These are phyloP conservation scores for Alectoris magna DNA, from an alignment of 2,797 vertebrate genomes.

Conservation along the genomic window DNA sequence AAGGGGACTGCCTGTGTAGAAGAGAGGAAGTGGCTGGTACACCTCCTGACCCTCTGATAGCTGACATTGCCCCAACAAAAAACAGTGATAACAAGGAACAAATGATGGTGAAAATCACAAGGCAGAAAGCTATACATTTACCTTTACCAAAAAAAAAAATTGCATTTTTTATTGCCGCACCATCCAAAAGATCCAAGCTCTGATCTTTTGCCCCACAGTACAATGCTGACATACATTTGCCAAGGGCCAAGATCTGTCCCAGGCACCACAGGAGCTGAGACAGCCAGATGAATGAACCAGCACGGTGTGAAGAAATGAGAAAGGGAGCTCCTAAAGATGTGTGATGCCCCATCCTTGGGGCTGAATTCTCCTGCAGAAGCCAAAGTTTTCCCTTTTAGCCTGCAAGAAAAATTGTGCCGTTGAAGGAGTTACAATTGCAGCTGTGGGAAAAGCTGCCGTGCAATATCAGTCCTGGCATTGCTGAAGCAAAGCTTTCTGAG, in stretches of 20 bases:
- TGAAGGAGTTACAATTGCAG: background rate
- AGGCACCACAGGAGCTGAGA: background rate
- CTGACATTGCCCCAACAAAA: slow-evolving; percentile 1
- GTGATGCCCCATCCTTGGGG: background rate
- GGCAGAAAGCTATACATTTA: background rate
- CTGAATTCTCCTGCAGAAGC: background rate
- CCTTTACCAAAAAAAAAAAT: background rate
- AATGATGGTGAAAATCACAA: background rate
- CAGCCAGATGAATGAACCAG: background rate
- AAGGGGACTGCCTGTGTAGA: slow-evolving; percentile 7
- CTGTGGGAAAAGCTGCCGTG: slow-evolving; percentile 35
- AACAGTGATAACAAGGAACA: background rate
- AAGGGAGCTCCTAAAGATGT: background rate
- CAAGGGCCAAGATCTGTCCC: background rate
- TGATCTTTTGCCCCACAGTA: background rate
- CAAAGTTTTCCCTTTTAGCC: background rate
- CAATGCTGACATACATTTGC: background rate
- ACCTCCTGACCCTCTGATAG: background rate
- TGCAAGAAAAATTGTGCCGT: background rate
- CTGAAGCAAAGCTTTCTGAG: slow-evolving; percentile 29
- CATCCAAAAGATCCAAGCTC: background rate
- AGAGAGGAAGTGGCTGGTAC: background rate
- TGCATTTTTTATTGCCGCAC: background rate
- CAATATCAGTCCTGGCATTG: slow-evolving; percentile 13
- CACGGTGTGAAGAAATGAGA: background rate